Evolutionary conservation across 2,888 invertebrate species (phyloP), one percentile per base, ranked within the genome.

Genomic region (Cyrtodaria siliqua): DNA sequence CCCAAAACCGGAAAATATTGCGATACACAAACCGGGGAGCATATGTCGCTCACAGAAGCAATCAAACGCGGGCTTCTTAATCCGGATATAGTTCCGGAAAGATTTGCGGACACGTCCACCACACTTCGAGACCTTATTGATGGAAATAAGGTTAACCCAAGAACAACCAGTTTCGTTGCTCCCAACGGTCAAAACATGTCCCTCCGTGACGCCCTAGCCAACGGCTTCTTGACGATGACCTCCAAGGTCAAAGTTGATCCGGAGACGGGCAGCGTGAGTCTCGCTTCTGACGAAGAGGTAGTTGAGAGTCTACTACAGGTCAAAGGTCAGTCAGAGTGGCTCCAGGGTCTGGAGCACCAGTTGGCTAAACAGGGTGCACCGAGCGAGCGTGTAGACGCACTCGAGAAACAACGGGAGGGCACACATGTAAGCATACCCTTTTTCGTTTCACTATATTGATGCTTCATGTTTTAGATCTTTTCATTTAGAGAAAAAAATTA

Each of bases 31-130:
- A 94, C 95, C 2, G 96, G 96, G 16, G 95, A 93, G 68, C 93
- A 93, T 52, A 92, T 95, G 38, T 94, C 94, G 79, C 93, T 96
- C 66, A 94, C 90, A 82, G 93, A 97, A 87, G 98, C 97, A 16
- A 96, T 97, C 0, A 97, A 97, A 90, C 94, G 96, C 91, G 98
- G 98, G 1, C 74, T 91, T 23, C 82, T 92, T 50, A 81, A 82
- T 4, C 85, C 91, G 1, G 73, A 76, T n/a, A 83, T 92, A n/a
- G 81, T 86, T 26, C 84, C 87, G 1, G 89, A 87, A 27, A 78
- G 80, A 23, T 88, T 88, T 75, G 84, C 91, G 24, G 89, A 90
- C 73, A 87, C 87, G 33, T 86, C 87, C 4, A 77, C 84, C 29
- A 82, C 89, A 14, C 71, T 91, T 24, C 83, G 89, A 57, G 89